Conservation (phyloP, 2,113 vertebrate species). For the Melanerpes formicivorus region DNA sequence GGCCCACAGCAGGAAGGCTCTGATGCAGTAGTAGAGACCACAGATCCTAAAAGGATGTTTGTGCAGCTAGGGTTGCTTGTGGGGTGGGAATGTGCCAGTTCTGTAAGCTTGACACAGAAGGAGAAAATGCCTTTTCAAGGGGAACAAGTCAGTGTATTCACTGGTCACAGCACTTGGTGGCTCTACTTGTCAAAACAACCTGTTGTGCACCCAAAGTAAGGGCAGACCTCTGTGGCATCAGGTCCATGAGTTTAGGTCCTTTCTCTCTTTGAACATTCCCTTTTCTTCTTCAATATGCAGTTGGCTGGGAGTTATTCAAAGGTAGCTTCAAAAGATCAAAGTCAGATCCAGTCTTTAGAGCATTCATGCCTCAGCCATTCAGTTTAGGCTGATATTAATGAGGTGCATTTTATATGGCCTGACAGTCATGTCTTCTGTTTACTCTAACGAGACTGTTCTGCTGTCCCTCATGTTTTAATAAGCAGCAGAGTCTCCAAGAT, state of each 20-base stretch:
- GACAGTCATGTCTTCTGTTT: not conserved
- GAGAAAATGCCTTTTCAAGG: not conserved
- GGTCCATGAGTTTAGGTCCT: not conserved
- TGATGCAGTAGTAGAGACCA: not conserved
- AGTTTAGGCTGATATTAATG: slow-evolving; percentile 21
- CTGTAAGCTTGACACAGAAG: not conserved
- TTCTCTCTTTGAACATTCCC: slow-evolving; percentile 7
- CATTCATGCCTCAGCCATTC: not conserved
- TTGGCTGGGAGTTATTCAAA: slow-evolving; percentile 22
- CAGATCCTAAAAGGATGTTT: not conserved
- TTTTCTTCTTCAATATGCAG: slow-evolving; percentile 20
- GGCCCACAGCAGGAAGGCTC: not conserved
- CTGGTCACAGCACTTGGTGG: not conserved
- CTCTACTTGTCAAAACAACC: not conserved
- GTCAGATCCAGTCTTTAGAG: not conserved
- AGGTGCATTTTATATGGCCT: slow-evolving; percentile 4
- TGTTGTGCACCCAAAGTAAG: not conserved
- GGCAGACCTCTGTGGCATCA: not conserved
- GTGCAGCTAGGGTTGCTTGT: fast-evolving
- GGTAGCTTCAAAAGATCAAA: slow-evolving; percentile 48
- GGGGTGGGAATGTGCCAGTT: not conserved
- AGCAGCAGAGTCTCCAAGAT: not conserved
- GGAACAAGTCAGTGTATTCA: not conserved
- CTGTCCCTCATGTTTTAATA: slow-evolving; percentile 17
- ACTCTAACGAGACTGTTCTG: not conserved